Evolutionary conservation across 2,888 invertebrate genomes (phyloP).

Genomic region (Ophion ellenae): DNA sequence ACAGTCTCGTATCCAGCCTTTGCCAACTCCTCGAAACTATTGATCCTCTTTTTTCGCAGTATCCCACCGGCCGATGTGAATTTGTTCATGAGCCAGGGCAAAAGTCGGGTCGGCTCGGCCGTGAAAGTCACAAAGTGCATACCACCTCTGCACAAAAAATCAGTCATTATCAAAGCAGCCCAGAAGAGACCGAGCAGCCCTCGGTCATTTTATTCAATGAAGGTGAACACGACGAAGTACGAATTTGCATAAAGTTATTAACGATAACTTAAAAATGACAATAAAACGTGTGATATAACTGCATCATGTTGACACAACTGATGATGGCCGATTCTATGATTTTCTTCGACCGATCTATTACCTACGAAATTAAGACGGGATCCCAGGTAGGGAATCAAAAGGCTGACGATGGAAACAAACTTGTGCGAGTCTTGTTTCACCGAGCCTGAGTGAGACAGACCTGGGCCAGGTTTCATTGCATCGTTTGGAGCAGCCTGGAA

Average conservation of each 20-base stretch:
- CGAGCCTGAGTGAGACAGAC: no score
- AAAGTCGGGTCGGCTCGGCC: slow-evolving; percentile 87
- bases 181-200: slow-evolving; percentile 2
- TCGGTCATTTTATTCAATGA: neutral
- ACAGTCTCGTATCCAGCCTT: slow-evolving; percentile 87
- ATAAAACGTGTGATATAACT: neutral
- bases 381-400: no score
- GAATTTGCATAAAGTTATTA: neutral
- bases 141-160: slow-evolving; percentile 85
- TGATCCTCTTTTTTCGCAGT: slow-evolving; percentile 84
- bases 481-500: no score
- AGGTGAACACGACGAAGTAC: neutral
- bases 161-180: neutral
- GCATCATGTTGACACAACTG: neutral
- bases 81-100: slow-evolving; percentile 88
- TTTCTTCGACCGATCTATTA: neutral
- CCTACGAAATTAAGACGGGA: neutral
- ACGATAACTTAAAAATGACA: neutral
- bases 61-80: slow-evolving; percentile 87
- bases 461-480: no score
- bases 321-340: neutral
- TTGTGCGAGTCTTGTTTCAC: no score
- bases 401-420: no score
- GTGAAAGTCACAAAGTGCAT: slow-evolving; percentile 88
- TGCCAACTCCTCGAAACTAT: slow-evolving; percentile 84